These are phyloP conservation scores for Phthorimaea operculella DNA, from an alignment of 1,140 invertebrate genomes.

Conservation along the genomic window DNA sequence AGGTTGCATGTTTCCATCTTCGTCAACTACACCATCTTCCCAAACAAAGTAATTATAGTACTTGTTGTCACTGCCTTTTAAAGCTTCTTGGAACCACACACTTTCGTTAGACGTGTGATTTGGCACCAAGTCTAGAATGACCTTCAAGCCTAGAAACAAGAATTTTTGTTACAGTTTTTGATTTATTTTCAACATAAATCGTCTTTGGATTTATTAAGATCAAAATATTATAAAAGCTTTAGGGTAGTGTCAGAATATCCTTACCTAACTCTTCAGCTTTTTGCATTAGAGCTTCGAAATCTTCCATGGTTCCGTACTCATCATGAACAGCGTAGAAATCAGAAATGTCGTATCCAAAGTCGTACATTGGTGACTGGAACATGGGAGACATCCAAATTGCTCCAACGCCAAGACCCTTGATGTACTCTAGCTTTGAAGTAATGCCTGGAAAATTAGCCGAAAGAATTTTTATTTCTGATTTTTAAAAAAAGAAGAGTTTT, in stretches of 20 bases:
- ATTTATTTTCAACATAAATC: background rate
- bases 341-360: slow-evolving; percentile 77
- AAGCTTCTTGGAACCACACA: slow-evolving; percentile 76
- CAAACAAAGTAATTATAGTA: slow-evolving; percentile 78
- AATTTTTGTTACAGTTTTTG: background rate
- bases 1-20: slow-evolving; percentile 58
- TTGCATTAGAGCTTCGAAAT: slow-evolving; percentile 74
- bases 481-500: background rate
- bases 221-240: too few relatives aligned
- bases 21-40: slow-evolving; percentile 67
- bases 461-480: background rate
- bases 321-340: slow-evolving; percentile 78
- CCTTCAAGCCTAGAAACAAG: slow-evolving; percentile 35
- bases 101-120: slow-evolving; percentile 78
- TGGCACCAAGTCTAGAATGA: slow-evolving; percentile 75
- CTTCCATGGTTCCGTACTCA: slow-evolving; percentile 76
- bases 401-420: slow-evolving; percentile 67
- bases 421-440: slow-evolving; percentile 61
- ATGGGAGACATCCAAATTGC: slow-evolving; percentile 79
- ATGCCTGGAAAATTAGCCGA: slow-evolving; percentile 50
- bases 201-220: too few relatives aligned
- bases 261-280: slow-evolving; percentile 66
- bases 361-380: slow-evolving; percentile 74
- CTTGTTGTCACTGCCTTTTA: slow-evolving; percentile 64
- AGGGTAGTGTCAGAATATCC: slow-evolving; percentile 2